Evolutionary conservation across 2,113 vertebrate species (phyloP), one percentile per base, ranked within the genome.

Genomic region (Spheniscus mendiculus): DNA sequence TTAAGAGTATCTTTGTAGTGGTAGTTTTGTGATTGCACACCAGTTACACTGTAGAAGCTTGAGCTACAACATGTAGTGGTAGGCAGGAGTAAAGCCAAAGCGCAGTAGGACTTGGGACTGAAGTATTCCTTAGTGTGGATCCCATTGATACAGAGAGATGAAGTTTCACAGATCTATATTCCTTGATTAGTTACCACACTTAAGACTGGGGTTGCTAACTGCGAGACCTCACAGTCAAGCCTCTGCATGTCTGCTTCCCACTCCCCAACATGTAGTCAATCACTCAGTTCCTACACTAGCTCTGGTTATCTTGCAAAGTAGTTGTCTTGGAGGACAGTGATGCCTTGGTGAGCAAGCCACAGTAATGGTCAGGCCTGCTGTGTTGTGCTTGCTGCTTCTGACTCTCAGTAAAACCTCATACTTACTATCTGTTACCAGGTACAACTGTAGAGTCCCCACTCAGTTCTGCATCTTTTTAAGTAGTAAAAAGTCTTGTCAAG

Each of bases 201-300:
- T 66, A 52, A 49, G n/a, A 79, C 18, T 7, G 7, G 26, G 17
- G 15, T 0, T 63, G 36, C 30, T 52, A 83, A 82, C 14, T 49
- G n/a, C 1, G 2, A 83, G 45, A 70, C 15, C 8, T 70, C 32
- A 49, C 10, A 27, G 38, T 44, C 29, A 89, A 53, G 29, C 5
- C 52, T 65, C 53, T 69, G 47, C 11, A 47, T 5, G 78, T 56
- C 26, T 53, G 47, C n/a, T 71, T 83, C n/a, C 61, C 12, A 87
- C 4, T 2, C 14, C 20, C 1, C 30, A 87, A 21, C 2, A 55
- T 0, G 5, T 1, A 45, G 14, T 40, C 50, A 76, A 21, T 36
- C 25, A 71, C 15, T 36, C 47, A 34, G 15, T 30, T 74, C n/a
- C 73, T 74, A 40, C 29, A 17, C 45, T 59, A 87, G 42, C n/a